Base-by-base conservation (phyloP, 2,888 invertebrate species). In the Schrankia costaestrigalis region DNA sequence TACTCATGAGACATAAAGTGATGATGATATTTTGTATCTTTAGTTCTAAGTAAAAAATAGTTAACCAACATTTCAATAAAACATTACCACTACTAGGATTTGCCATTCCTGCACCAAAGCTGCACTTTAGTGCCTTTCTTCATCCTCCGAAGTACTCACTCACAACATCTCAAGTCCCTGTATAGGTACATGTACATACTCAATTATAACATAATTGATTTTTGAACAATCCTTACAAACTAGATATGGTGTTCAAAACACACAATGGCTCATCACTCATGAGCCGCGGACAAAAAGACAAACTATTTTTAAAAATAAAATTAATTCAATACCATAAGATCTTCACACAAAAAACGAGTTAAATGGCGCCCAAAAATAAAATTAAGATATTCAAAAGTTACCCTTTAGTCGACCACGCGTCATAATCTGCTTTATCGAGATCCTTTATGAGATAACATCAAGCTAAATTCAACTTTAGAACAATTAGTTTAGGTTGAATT, bases 341-440 rank as follows among this genome's bases (percentile, higher is more conserved):
- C 47, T 56, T 57, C 53, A 59, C 34, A 54, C 52, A 56, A 54
- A 46, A 58, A 64, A 66, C 57, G 55, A 53, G 59, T 54, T 48
- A 59, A 56, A 61, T 34, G 56, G 59, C 59, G 61, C 56, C 55
- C 61, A 46, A 63, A 68, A 69, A 69, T 65, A 64, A 72, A 72
- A 75, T 73, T 63, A 71, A 73, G 66, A 60, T 70, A 71, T 74
- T 71, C 69, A 58, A 58, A 58, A 59, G 57, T 58, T 62, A 56
- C 59, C 64, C 70, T 63, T 62, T 56, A 48, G 29, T 46, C 45
- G 47, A 52, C 56, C 50, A 41, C 49, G 63, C 62, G 57, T 63
- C 62, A 66, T 69, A 75, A 74, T 72, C 68, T 54, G 41, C 56
- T 62, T 68, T 65, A 69, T 70, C 65, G 50, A 48, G 43, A 48